Percentiles rank a stretch among this genome's conserved stretches.
These are phyloP conservation scores for Strigamia maritima DNA, from an alignment of 2,888 invertebrate genomes.

Conservation along the genomic window DNA sequence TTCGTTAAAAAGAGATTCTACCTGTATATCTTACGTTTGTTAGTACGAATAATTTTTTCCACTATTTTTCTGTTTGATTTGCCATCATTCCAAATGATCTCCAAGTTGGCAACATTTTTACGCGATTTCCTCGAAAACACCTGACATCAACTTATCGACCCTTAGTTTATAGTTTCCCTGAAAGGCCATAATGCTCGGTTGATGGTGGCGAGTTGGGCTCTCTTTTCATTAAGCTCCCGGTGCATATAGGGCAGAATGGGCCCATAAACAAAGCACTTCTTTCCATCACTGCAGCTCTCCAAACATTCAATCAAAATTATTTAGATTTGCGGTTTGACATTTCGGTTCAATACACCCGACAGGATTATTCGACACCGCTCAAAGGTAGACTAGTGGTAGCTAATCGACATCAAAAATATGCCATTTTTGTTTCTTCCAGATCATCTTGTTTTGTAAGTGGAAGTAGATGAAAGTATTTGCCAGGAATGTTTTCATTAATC, in stretches of 20 bases:
- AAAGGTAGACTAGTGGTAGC: too few relatives aligned
- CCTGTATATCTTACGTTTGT: too few relatives aligned
- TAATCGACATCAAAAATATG: too few relatives aligned
- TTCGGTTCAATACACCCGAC: background rate
- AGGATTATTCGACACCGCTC: too few relatives aligned
- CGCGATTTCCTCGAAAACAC: background rate
- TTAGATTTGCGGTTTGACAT: background rate
- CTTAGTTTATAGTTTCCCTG: constrained; percentile 23
- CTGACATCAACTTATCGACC: constrained; percentile 23
- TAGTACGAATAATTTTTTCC: too few relatives aligned
- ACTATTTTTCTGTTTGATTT: too few relatives aligned
- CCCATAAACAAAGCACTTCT: background rate
- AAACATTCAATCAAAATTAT: constrained; percentile 12
- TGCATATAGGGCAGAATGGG: background rate
- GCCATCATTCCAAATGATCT: too few relatives aligned
- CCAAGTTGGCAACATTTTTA: background rate
- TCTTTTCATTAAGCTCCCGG: background rate
- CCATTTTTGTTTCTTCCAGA: too few relatives aligned
- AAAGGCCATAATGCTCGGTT: background rate
- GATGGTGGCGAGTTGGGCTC: background rate
- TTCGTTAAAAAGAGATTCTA: too few relatives aligned
- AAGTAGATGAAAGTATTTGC: too few relatives aligned
- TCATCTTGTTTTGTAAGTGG: too few relatives aligned
- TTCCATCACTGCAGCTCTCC: background rate
- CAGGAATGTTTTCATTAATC: too few relatives aligned